These are phyloP conservation scores for Drosophila tani DNA, from an alignment of 1,140 invertebrate genomes.

Conservation along the genomic window DNA sequence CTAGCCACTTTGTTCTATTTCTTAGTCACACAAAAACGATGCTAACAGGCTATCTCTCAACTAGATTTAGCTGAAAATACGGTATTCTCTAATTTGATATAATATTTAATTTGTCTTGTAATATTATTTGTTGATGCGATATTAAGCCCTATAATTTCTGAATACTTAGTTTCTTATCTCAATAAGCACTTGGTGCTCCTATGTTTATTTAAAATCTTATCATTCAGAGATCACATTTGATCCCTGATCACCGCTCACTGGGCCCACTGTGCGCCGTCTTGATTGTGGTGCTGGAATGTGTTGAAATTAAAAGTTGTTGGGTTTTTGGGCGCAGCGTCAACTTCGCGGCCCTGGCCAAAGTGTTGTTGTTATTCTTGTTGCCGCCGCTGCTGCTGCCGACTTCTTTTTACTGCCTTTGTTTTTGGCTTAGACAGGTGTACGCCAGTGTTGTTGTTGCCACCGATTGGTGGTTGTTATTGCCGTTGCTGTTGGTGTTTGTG, in stretches of 20 bases:
- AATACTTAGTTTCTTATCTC: no score
- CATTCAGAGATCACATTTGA: not conserved
- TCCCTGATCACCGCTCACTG: not conserved
- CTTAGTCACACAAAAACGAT: no score
- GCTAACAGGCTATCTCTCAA: no score
- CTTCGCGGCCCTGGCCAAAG: constrained; percentile 62
- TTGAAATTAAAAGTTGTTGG: constrained; percentile 83
- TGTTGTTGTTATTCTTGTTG: constrained; percentile 43
- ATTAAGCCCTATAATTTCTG: no score
- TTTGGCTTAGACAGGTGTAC: constrained; percentile 74
- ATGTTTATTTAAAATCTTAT: not conserved
- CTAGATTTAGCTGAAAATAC: no score
- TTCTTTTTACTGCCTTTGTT: constrained; percentile 43
- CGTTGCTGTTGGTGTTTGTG: constrained; percentile 33
- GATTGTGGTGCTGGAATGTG: constrained; percentile 68
- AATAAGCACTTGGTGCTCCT: no score
- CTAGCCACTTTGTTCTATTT: no score
- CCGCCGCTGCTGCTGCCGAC: constrained; percentile 2
- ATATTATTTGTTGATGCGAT: no score
- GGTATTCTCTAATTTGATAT: no score
- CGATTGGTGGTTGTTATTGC: constrained; percentile 16
- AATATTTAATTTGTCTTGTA: no score
- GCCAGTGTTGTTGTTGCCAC: constrained; percentile 35
- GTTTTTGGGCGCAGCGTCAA: constrained; percentile 73
- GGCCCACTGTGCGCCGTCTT: constrained; percentile 38